A percentile compares a stretch with the other conserved stretches of the same genome.
phyloP scores from a whole-genome alignment of 2,113 vertebrate genomes.

The Oreotrochilus melanogaster region DNA sequence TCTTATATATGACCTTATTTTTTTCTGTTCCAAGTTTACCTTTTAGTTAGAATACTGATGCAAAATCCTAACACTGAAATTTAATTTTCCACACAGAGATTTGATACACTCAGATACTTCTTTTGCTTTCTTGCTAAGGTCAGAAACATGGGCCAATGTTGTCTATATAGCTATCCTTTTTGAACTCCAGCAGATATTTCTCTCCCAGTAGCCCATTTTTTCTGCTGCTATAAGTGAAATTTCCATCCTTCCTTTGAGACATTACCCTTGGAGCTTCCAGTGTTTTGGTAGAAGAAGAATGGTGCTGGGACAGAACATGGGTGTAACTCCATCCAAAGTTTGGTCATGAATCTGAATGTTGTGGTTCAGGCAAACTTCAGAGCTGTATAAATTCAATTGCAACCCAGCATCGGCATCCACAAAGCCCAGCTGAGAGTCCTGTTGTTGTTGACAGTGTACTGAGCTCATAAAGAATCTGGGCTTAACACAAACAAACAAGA shows the following conservation, averaged over 20 bases:
- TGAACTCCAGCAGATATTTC: not conserved
- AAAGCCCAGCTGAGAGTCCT: slow-evolving; percentile 19
- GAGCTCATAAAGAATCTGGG: slow-evolving; percentile 24
- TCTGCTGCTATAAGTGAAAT: not conserved
- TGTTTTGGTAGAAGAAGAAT: not conserved
- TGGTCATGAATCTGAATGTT: slow-evolving; percentile 36
- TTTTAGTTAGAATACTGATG: not conserved
- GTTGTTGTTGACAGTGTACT: slow-evolving; percentile 62
- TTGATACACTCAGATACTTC: not conserved
- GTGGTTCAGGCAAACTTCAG: slow-evolving; percentile 42
- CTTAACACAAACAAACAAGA: slow-evolving; percentile 23
- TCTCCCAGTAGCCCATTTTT: not conserved
- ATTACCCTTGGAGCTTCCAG: not conserved
- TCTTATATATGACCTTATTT: not conserved
- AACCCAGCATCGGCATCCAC: not conserved
- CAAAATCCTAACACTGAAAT: not conserved
- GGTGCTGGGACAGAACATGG: not conserved
- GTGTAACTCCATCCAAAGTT: slow-evolving; percentile 12
- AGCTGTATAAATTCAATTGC: not conserved
- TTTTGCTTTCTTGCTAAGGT: not conserved
- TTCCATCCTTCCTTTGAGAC: not conserved
- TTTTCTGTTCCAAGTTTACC: not conserved
- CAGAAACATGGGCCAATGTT: not conserved
- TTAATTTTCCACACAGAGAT: not conserved
- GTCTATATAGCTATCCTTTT: not conserved